phyloP scores from a whole-genome alignment of 2,797 vertebrate species.

The Aldrovandia affinis region DNA sequence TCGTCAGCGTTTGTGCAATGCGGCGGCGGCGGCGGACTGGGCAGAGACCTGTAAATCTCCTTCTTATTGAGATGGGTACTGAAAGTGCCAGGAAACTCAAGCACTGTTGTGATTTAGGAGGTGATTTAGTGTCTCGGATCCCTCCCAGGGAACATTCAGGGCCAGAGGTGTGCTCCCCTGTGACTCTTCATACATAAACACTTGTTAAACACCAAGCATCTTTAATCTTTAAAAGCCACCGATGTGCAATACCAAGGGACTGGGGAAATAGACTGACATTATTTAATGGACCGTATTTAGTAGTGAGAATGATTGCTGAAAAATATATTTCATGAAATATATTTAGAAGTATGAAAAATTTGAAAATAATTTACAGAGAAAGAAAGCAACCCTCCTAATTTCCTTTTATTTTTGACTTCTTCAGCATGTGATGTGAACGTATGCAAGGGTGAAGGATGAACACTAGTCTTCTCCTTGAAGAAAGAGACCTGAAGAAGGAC shows the following conservation, averaged over 20 bases:
- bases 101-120: slow-evolving; percentile 36
- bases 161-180: slow-evolving; percentile 42
- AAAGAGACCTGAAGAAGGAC: too few relatives aligned
- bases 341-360: too few relatives aligned
- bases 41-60: slow-evolving; percentile 1
- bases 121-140: slow-evolving; percentile 49
- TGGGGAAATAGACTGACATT: neutral
- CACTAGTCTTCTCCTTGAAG: too few relatives aligned
- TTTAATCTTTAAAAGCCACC: slow-evolving; percentile 13
- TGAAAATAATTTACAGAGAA: neutral
- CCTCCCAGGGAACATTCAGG: slow-evolving; percentile 53
- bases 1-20: slow-evolving; percentile 36
- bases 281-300: neutral
- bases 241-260: neutral
- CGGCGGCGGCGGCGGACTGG: neutral
- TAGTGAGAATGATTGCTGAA: neutral
- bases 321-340: neutral
- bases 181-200: slow-evolving; percentile 53
- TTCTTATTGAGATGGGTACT: neutral
- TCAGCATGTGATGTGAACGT: neutral
- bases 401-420: neutral
- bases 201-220: slow-evolving; percentile 47
- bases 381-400: neutral
- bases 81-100: slow-evolving; percentile 1
- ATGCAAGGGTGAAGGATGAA: too few relatives aligned